phyloP scores from a whole-genome alignment of 2,888 invertebrate species.

The Gari tellinella region DNA sequence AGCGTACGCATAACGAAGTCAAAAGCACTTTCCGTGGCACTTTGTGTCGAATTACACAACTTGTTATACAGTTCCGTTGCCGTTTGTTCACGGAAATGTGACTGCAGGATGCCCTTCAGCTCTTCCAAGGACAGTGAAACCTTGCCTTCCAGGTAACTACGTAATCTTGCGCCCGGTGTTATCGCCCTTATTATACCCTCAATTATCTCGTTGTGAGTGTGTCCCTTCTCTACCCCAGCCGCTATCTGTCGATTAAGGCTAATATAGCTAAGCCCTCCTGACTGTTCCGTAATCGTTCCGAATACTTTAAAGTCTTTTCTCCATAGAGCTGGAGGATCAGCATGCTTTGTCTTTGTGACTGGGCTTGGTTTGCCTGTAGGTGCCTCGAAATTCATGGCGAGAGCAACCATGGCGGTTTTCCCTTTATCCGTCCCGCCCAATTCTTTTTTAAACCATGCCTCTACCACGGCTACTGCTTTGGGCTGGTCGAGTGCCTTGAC shows the following conservation, averaged over 20 bases:
- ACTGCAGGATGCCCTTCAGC: slow-evolving; percentile 12
- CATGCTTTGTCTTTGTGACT: not conserved
- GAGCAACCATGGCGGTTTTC: not conserved
- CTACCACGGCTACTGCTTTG: not conserved
- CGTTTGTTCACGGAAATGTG: slow-evolving; percentile 32
- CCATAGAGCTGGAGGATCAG: not conserved
- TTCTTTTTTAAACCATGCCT: not conserved
- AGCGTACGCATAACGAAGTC: slow-evolving; percentile 33
- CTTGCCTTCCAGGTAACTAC: not conserved
- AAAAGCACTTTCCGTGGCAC: slow-evolving; percentile 7
- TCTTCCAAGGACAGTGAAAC: too few species aligned
- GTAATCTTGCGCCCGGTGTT: not conserved
- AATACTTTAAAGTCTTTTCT: slow-evolving; percentile 1
- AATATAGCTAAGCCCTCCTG: not conserved
- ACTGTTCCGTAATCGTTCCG: not conserved
- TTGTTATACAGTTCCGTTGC: slow-evolving; percentile 34
- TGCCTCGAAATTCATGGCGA: not conserved
- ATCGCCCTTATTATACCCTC: not conserved
- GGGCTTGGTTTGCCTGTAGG: too few species aligned
- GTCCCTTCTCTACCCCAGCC: not conserved
- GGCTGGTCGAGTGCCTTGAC: too few species aligned
- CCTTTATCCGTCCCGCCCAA: not conserved
- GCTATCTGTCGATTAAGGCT: not conserved
- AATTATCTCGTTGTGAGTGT: too few species aligned
- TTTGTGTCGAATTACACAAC: slow-evolving; percentile 23